These are phyloP conservation scores for Micromesistius poutassou DNA, from an alignment of 2,797 vertebrate species.

Conservation along the genomic window DNA sequence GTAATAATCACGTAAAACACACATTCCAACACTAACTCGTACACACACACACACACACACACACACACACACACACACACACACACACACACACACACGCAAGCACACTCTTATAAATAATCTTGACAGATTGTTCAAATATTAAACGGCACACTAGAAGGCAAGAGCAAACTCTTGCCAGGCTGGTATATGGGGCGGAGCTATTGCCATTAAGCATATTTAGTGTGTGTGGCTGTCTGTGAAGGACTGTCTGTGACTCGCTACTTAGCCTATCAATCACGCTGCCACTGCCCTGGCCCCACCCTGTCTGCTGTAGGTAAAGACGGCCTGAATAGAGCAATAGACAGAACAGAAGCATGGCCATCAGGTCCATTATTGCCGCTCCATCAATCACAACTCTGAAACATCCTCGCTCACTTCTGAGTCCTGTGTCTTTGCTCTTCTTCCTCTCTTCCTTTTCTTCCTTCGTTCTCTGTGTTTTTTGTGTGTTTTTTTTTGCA, in stretches of 20 bases:
- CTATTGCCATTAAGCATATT: conserved; percentile 69
- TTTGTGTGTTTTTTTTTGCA: neutral
- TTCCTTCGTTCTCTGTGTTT: neutral
- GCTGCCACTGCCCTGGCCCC: conserved; percentile 61
- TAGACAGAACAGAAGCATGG: conserved; percentile 67
- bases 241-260: conserved; percentile 71
- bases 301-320: conserved; percentile 69
- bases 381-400: conserved; percentile 72
- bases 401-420: neutral
- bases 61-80: conserved; percentile 12
- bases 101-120: conserved; percentile 25
- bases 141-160: conserved; percentile 34
- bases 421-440: neutral
- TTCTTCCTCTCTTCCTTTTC: neutral
- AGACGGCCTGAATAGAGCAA: conserved; percentile 65
- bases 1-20: neutral
- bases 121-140: conserved; percentile 54
- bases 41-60: conserved; percentile 10
- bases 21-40: neutral
- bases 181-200: conserved; percentile 54
- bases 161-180: conserved; percentile 37
- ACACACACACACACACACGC: neutral
- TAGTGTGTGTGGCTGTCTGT: conserved; percentile 67
- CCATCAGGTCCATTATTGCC: conserved; percentile 66
- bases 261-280: conserved; percentile 75